Conservation (phyloP, 2,113 vertebrate genomes). For the Rhadina sibilatrix region DNA sequence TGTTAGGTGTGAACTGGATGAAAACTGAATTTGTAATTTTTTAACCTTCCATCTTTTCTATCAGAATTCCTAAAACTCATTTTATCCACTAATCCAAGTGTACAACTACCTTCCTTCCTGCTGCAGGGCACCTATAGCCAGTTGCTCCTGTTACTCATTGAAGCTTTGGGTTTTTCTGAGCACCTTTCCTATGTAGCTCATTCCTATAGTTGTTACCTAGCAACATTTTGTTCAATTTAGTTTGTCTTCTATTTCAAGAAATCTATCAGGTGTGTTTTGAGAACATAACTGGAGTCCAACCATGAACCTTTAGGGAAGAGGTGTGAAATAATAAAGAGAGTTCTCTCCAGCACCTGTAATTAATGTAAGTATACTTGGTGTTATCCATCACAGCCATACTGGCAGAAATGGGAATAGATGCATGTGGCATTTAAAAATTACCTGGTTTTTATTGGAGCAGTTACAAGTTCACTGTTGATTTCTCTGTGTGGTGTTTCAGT, state of each 20-base stretch:
- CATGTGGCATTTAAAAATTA: not conserved
- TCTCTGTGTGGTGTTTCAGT: not conserved
- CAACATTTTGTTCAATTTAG: conserved; percentile 29
- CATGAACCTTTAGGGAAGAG: not conserved
- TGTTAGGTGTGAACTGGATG: fast-evolving
- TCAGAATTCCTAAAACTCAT: not conserved
- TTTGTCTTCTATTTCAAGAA: conserved; percentile 15
- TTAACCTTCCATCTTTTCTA: not conserved
- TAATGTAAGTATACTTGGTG: not conserved
- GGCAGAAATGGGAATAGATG: not conserved
- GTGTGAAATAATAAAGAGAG: not conserved
- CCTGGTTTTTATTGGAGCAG: not conserved
- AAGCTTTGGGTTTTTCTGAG: not conserved
- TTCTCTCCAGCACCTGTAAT: not conserved
- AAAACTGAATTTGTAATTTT: not conserved
- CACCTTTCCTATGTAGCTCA: not conserved
- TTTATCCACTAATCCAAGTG: not conserved
- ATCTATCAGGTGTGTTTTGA: not conserved
- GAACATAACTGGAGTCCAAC: not conserved
- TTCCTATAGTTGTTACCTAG: conserved; percentile 35
- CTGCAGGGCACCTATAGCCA: not conserved
- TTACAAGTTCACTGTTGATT: not conserved
- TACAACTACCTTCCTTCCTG: not conserved
- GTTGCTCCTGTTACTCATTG: not conserved
- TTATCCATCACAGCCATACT: not conserved